Conservation (phyloP, 2,797 vertebrate genomes). For the Falco naumanni region DNA sequence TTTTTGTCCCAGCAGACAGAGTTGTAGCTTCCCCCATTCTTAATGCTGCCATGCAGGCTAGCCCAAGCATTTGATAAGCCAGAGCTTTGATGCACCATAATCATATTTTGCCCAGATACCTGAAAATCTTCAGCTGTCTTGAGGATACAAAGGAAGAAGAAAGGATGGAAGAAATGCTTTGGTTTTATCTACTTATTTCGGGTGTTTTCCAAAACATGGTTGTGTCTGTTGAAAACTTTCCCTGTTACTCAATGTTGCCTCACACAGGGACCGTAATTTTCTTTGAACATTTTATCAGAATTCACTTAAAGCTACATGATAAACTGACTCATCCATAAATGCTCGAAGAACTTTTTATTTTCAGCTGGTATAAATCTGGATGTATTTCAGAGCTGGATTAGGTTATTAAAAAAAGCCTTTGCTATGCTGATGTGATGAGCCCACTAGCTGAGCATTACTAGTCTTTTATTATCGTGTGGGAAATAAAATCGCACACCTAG, state of each 20-base stretch:
- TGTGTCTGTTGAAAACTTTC: constrained; percentile 8
- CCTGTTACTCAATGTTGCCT: constrained; percentile 53
- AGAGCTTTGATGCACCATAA: not conserved
- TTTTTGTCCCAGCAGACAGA: not conserved
- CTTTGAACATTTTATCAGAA: constrained; percentile 62
- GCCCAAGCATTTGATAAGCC: not conserved
- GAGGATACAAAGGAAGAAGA: not conserved
- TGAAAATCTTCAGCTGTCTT: not conserved
- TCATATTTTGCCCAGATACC: not conserved
- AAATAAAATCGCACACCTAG: constrained; percentile 44
- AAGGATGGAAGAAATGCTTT: not conserved
- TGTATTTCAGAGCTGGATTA: constrained; percentile 50
- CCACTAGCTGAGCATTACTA: not conserved
- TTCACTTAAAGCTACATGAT: constrained; percentile 46
- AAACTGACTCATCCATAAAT: constrained; percentile 39
- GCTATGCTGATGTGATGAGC: constrained; percentile 61
- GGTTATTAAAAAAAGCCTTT: constrained; percentile 60
- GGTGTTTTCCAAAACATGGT: constrained; percentile 9
- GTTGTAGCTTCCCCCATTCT: not conserved
- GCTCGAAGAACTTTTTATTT: constrained; percentile 1
- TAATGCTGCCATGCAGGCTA: not conserved
- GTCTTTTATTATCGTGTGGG: constrained; percentile 55
- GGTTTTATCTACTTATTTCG: not conserved
- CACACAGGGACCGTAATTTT: constrained; percentile 43
- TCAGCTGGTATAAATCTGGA: constrained; percentile 40